Evolutionary conservation across 2,113 vertebrate genomes (phyloP), one percentile per base, ranked within the genome.

Genomic region (Poecile atricapillus): DNA sequence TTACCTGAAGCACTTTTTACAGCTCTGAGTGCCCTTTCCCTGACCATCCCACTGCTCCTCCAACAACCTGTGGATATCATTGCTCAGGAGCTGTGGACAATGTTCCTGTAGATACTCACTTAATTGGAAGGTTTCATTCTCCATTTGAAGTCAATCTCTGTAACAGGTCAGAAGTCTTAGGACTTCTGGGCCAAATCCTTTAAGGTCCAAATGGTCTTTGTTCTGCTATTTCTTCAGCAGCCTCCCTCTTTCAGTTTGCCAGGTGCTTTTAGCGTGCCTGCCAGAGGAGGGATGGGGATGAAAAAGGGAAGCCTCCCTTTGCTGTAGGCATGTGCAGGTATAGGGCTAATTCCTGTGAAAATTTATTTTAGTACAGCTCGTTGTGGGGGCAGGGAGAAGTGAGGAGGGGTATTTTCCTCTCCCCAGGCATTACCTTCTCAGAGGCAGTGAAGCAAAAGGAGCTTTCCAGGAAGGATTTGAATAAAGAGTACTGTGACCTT

Each of bases 401-500:
- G 24, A 30, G 59, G 46, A 91, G 11, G 44, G 52, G 33, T 50
- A 22, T 83, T 85, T 69, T 89, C 47, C 22, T 64, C 59, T 63
- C 50, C 43, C 27, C 60, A 67, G 52, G 22, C 79, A 70, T 92
- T 86, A 60, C 60, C 13, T 92, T 56, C 76, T 94, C 41, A 56
- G 79, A 71, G 56, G 59, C 92, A 88, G 47, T 52, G 94, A 91
- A 93, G 90, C 87, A 93, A 82, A 90, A 91, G 83, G 52, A 93
- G 43, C 39, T 67, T 74, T 93, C 93, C 92, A 80, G 90, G 83
- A 83, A 87, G 87, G 79, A 65, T 69, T 28, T 80, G 75, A 91
- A 95, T n/a, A 84, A 85, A 76, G 71, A 81, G 56, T 49, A 25
- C 59, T 46, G 83, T 92, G 95, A 96, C 93, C 94, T 96, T 96